Evolutionary conservation across 1,140 invertebrate species (phyloP).

Genomic region (Sitophilus oryzae): DNA sequence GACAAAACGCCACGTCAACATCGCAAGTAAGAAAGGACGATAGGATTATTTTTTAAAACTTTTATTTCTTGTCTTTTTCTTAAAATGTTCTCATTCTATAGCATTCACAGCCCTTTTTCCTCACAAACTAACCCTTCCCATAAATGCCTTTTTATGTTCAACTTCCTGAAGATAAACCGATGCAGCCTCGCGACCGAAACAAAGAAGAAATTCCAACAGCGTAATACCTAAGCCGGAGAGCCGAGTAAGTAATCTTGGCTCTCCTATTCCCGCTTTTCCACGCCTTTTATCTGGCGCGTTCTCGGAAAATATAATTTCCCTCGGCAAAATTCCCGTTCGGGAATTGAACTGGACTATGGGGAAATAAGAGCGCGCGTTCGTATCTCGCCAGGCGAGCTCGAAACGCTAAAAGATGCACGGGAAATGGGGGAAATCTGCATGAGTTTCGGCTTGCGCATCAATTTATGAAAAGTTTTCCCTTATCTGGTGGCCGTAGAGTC

Average conservation of each 20-base stretch:
- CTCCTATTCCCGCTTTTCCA: conserved; percentile 29
- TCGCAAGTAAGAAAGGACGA: too few species aligned
- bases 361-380: conserved; percentile 36
- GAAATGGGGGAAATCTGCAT: conserved; percentile 38
- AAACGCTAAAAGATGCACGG: conserved; percentile 41
- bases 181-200: too few species aligned
- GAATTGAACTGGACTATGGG: conserved; percentile 39
- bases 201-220: conserved; percentile 26
- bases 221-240: conserved; percentile 25
- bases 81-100: too few species aligned
- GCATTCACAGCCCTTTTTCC: too few species aligned
- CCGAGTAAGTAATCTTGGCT: conserved; percentile 24
- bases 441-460: conserved; percentile 41
- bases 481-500: too few species aligned
- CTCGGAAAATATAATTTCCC: conserved; percentile 34
- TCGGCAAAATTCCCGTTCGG: conserved; percentile 32
- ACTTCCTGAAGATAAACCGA: conserved; percentile 30
- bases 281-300: too few species aligned
- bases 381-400: conserved; percentile 32
- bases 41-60: too few species aligned
- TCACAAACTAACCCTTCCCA: too few species aligned
- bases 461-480: too few species aligned
- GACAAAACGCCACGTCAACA: too few species aligned
- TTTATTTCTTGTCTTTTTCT: too few species aligned
- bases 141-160: conserved; percentile 31